Base-by-base conservation (phyloP, 2,797 vertebrate species). In the Peromyscus aztecus region DNA sequence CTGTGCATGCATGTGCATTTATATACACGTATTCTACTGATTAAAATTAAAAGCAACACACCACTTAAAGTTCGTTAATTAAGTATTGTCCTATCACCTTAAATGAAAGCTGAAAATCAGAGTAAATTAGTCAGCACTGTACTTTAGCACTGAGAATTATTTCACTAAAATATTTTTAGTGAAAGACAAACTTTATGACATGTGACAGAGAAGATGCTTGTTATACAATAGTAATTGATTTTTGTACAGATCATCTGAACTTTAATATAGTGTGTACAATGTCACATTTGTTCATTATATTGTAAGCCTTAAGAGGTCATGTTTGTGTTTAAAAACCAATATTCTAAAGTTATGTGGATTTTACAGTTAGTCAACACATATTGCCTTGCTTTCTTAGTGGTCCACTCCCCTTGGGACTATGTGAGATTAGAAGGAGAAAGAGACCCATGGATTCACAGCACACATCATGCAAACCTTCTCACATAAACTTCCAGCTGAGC, bases 41-140 rank as follows among this genome's bases (percentile, higher is more conserved):
- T 95, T 73, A 85, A 96, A 94, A 84, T 73, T 55, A 75, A 97
- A 94, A 94, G 69, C 46, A 83, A 61, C 7, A 61, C 69, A 77
- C 13, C 27, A 94, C 73, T 96, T 95, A 92, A 94, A n/a, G 61
- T 91, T 84, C 65, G 52, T 31, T 87, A 86, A 77, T 91, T 96
- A 97, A 91, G 37, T 83, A 89, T 13, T 73, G 8, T 77, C 63
- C 83, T 27, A 65, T 9, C 49, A 71, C 59, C 71, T 92, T 69
- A 90, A 90, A 83, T 61, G 6, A 21, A 92, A 95, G n/a, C 24
- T 92, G 90, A 94, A 95, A 96, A 89, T 65, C 43, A 43, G 52
- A 55, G 57, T n/a, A 91, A 95, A 86, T 75, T 63, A 90, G 16
- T 63, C 55, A 87, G 31, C 27, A 83, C 8, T 57, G 57, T 31